Evolutionary conservation across 2,888 invertebrate species (phyloP).

Genomic region (Watsonalla cultraria): DNA sequence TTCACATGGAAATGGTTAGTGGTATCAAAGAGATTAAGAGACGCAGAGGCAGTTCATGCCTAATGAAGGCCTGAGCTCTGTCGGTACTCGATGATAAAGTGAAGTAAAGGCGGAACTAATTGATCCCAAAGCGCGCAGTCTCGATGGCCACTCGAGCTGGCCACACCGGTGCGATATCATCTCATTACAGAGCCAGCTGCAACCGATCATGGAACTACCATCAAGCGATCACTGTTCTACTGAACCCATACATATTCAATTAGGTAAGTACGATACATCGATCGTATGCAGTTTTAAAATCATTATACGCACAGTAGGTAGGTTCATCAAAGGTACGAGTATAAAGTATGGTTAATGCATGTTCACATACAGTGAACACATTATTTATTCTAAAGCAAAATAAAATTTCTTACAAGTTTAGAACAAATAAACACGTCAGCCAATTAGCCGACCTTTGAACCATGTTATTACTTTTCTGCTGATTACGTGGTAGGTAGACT

Average conservation of each 20-base stretch:
- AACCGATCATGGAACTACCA: constrained; percentile 32
- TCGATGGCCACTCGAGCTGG: constrained; percentile 28
- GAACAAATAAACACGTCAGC: no score
- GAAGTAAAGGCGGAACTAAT: constrained; percentile 49
- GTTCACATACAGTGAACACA: no score
- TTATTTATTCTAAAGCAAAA: no score
- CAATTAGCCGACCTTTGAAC: no score
- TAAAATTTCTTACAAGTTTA: no score
- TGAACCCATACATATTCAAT: not conserved
- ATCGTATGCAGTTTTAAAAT: no score
- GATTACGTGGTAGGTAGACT: no score
- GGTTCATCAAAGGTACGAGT: no score
- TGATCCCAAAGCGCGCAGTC: constrained; percentile 57
- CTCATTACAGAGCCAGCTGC: constrained; percentile 51
- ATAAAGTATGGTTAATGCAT: no score
- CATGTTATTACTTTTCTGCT: no score
- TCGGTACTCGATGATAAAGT: constrained; percentile 11
- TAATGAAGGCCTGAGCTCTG: not conserved
- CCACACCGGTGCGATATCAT: constrained; percentile 10
- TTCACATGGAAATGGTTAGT: not conserved
- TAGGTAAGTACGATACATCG: no score
- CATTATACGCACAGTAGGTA: no score
- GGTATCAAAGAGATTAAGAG: not conserved
- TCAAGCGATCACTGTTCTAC: constrained; percentile 47
- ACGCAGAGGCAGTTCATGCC: not conserved